A percentile compares a stretch with the other conserved stretches of the same genome.
Conservation (phyloP, 2,888 invertebrate species). For the Yponomeuta plumbellus region DNA sequence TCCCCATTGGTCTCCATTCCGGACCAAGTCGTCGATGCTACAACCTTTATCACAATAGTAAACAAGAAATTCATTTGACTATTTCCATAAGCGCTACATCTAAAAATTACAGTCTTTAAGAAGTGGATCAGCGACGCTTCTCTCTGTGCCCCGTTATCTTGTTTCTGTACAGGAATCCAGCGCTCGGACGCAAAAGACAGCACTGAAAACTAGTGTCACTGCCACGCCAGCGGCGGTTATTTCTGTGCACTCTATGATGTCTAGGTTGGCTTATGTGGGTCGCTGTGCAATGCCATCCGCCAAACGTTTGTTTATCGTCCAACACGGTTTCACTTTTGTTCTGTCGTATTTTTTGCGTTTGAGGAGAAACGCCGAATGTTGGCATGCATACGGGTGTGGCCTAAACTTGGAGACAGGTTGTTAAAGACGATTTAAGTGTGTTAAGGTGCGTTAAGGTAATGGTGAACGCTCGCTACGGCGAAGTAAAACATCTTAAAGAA, state of each 20-base stretch:
- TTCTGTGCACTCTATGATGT: slow-evolving; percentile 30
- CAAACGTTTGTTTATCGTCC: background rate
- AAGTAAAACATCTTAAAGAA: too few species aligned
- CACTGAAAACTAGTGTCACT: slow-evolving; percentile 28
- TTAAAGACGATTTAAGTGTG: background rate
- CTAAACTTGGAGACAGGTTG: background rate
- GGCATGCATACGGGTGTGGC: background rate
- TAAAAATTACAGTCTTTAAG: too few species aligned
- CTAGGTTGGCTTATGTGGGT: slow-evolving; percentile 42
- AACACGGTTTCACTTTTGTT: slow-evolving; percentile 1
- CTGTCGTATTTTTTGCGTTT: background rate
- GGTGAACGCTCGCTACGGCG: too few species aligned
- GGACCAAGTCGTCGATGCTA: too few species aligned
- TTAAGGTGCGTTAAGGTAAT: background rate
- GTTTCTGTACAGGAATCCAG: too few species aligned
- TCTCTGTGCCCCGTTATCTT: too few species aligned
- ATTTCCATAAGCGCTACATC: too few species aligned
- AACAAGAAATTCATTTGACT: too few species aligned
- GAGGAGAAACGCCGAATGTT: background rate
- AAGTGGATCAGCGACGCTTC: too few species aligned
- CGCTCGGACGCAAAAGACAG: background rate
- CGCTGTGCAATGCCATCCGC: slow-evolving; percentile 36
- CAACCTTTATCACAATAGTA: too few species aligned
- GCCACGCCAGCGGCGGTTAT: slow-evolving; percentile 26
- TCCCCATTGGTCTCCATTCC: too few species aligned